phyloP scores from a whole-genome alignment of 2,113 vertebrate species.

The Dryoscopus gambensis region DNA sequence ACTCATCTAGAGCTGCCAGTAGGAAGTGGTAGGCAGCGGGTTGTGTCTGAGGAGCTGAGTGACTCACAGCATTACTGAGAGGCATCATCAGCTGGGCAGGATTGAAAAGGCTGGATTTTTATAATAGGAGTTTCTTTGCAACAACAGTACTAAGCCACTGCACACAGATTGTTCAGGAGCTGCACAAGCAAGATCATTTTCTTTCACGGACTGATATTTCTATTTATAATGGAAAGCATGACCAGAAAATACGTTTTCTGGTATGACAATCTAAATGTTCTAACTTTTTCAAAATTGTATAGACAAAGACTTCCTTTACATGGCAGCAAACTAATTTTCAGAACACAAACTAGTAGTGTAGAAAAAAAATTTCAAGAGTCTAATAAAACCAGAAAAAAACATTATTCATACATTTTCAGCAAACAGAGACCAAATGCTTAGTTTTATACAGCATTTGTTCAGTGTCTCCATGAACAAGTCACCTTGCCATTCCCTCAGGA shows the following conservation, averaged over 20 bases:
- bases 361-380: background rate
- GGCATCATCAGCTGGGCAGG: background rate
- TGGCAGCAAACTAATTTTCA: background rate
- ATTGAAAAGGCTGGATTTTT: background rate
- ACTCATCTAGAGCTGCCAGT: background rate
- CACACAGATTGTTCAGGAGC: background rate
- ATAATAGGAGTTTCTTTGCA: background rate
- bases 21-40: background rate
- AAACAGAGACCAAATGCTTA: background rate
- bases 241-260: background rate
- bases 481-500: background rate
- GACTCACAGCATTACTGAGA: background rate
- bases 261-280: background rate
- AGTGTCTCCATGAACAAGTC: background rate
- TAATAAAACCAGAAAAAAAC: background rate
- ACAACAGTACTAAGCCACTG: background rate
- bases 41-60: conserved; percentile 12
- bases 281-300: background rate
- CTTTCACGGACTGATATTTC: background rate
- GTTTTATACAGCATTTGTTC: background rate
- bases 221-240: background rate
- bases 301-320: background rate
- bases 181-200: background rate
- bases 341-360: background rate
- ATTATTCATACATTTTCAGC: background rate